phyloP scores from a whole-genome alignment of 2,888 invertebrate species.

The Plusia festucae region DNA sequence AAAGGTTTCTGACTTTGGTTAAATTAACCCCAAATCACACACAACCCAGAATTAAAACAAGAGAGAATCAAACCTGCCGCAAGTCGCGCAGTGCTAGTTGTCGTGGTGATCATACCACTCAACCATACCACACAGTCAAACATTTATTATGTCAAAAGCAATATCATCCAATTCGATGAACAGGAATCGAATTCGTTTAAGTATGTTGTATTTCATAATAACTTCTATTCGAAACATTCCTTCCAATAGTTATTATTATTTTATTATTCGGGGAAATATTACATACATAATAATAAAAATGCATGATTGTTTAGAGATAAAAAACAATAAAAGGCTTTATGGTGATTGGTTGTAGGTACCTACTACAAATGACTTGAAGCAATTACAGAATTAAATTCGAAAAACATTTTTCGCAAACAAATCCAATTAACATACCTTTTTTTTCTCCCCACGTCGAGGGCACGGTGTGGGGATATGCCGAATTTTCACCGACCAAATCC shows the following conservation, averaged over 20 bases:
- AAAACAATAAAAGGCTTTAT: constrained; percentile 30
- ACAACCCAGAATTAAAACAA: no score
- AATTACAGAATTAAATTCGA: constrained; percentile 1
- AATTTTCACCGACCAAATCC: no score
- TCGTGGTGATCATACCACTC: no score
- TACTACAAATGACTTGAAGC: constrained; percentile 1
- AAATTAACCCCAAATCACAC: no score
- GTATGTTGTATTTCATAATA: constrained; percentile 14
- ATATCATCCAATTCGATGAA: neutral
- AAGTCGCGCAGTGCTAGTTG: no score
- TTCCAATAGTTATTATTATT: constrained; percentile 14
- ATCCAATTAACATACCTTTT: no score
- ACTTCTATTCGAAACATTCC: constrained; percentile 11
- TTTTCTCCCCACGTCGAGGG: no score
- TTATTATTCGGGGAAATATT: constrained; percentile 25
- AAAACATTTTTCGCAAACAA: neutral
- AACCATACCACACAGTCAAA: neutral
- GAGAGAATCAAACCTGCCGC: no score
- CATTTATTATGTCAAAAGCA: neutral
- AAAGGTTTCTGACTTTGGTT: no score
- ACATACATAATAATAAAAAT: constrained; percentile 32
- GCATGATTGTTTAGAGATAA: constrained; percentile 14
- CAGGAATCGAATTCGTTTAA: constrained; percentile 7
- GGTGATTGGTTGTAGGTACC: constrained; percentile 14
- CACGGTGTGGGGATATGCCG: no score